These are phyloP conservation scores for Apodemus sylvaticus DNA, from an alignment of 2,113 vertebrate genomes.

Conservation along the genomic window DNA sequence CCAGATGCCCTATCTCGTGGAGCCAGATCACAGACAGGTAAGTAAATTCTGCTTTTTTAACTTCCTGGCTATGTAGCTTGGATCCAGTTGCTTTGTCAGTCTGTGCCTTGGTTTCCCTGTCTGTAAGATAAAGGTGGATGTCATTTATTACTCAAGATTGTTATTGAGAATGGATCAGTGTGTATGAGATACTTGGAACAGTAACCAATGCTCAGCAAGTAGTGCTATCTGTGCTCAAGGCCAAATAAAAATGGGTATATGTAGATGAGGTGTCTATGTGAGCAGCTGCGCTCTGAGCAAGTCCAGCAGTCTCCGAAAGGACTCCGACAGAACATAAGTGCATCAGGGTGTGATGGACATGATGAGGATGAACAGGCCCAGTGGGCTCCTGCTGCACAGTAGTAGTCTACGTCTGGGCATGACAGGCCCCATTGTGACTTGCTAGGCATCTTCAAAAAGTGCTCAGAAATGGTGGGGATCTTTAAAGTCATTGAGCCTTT, in stretches of 20 bases:
- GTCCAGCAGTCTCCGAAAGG: neutral
- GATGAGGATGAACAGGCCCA: neutral
- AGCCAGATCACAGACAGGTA: neutral
- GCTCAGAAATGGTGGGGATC: conserved; percentile 46
- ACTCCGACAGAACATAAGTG: neutral
- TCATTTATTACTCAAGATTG: neutral
- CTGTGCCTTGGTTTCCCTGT: conserved; percentile 2
- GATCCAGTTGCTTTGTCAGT: neutral
- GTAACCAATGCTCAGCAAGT: neutral
- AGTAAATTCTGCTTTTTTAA: neutral
- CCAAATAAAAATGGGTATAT: neutral
- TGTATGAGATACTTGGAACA: neutral
- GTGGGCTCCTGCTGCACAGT: neutral
- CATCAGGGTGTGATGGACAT: neutral
- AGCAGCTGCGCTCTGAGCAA: neutral
- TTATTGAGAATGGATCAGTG: neutral
- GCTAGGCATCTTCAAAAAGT: conserved; percentile 7
- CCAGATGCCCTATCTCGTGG: neutral
- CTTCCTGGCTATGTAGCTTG: conserved; percentile 7
- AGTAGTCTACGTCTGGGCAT: neutral
- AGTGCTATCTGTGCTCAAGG: neutral
- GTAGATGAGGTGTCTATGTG: neutral
- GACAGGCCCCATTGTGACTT: neutral
- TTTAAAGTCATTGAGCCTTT: conserved; percentile 55
- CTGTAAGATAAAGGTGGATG: neutral